Evolutionary conservation across 2,113 vertebrate genomes (phyloP), one percentile per base, ranked within the genome.

Genomic region (Nerophis lumbriciformis): DNA sequence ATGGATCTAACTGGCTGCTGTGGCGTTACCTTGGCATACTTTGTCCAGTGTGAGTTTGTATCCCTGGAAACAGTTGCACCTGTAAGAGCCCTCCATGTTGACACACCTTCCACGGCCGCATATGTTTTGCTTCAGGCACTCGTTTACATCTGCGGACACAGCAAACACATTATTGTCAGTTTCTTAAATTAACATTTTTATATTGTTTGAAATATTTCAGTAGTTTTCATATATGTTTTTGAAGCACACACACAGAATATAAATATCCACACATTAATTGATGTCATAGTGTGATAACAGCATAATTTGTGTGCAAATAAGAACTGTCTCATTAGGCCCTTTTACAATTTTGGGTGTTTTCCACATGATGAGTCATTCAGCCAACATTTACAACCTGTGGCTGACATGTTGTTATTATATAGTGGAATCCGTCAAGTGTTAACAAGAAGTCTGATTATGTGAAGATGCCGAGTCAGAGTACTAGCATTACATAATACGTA

Each of bases 31-130:
- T 79, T 82, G 83, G 75, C 91, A 91, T 68, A 76, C 50, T 49
- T 77, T 84, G 50, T 89, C 85, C 21, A 52, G 21, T 37, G 82
- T 78, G 72, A 82, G 66, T 71, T 84, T 52, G 73, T 88, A 91
- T 56, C 89, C 90, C 11, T 81, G 82, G 73, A 88, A 86, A 66
- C 90, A 92, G 77, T 73, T 79, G 79, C 90, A 92, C 50, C 50
- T 83, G 64, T 89, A 90, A 66, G 87, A 91, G 53, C 90, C 90
- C 53, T 90, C 85, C 0, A 71, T 78, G 82, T 92, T 92, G 80
- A 86, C 70, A 71, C 90, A 92, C 60, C 77, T 73, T n/a, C 90
- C 90, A 12, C 35, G 69, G 15, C 80, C 66, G 51, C 90, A 92
- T 58, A 71, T 15, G 2, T 77, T 85, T 64, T 83, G 78, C 55